Base-by-base conservation (phyloP, 2,888 invertebrate genomes). In the Rutpela maculata region DNA sequence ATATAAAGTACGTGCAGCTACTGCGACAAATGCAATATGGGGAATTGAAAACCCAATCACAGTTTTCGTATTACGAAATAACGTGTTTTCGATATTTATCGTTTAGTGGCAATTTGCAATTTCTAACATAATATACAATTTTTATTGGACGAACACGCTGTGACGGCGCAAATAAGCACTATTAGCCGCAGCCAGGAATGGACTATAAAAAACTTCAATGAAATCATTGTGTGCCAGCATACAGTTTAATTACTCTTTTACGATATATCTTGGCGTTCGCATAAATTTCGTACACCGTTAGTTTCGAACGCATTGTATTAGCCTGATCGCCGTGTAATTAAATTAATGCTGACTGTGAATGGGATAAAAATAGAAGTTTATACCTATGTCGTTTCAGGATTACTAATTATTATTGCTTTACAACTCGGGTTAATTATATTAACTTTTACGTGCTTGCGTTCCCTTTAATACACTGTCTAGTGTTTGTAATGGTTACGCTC, bases 41-140 rank as follows among this genome's bases (percentile, higher is more conserved):
- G 81, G 82, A 82, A 83, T 83, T 83, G 83, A 80, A 80, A 81
- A 79, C 72, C 75, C 77, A 78, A 82, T 80, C 80, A 77, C 72
- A 62, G 31, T 67, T 69, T 43, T 75, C 57, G 43, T 63, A 71
- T 69, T 67, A 70, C 63, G 26, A 60, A 65, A 76, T 78, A 77
- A 78, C 56, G 66, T 66, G 62, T 71, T 68, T 76, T 63, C 63
- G 35, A 63, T 72, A 72, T 72, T 63, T 72, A 63, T 72, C 63
- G 63, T 18, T 15, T 59, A 72, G 55, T 35, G 55, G 55, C 63
- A 72, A 72, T 72, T 72, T 63, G 62, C 62, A 72, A 63, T 72
- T 63, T 63, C 62, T 50, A 72, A 50, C 72, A 72, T 65, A 19
- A 26, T 22, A 26, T 17, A n/a, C 10, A 22, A 55, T 67, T 67